A percentile compares a stretch with the other conserved stretches of the same genome.
Conservation (phyloP, 2,888 invertebrate genomes). For the Drosophila barbarae region DNA sequence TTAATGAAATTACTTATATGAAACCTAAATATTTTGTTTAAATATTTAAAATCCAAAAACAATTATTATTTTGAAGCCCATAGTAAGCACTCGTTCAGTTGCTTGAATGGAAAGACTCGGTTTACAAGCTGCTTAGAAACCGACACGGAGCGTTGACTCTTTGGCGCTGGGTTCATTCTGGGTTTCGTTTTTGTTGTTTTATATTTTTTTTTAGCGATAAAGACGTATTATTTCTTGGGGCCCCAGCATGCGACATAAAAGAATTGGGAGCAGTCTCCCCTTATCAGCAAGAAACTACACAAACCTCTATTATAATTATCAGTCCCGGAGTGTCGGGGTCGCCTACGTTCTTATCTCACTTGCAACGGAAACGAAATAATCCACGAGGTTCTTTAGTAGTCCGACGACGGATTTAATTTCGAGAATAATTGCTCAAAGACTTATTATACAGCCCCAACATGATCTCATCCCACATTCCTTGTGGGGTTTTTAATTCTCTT, state of each 20-base stretch:
- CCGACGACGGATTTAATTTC: conserved; percentile 1
- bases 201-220: conserved; percentile 34
- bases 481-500: conserved; percentile 10
- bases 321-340: conserved; percentile 45
- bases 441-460: conserved; percentile 24
- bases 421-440: conserved; percentile 15
- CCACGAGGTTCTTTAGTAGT: conserved; percentile 9
- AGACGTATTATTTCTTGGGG: conserved; percentile 12
- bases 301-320: conserved; percentile 50
- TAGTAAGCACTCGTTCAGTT: neutral
- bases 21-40: neutral
- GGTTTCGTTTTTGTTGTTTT: conserved; percentile 1
- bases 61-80: neutral
- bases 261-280: conserved; percentile 34
- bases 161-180: conserved; percentile 26
- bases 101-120: conserved; percentile 49
- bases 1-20: neutral
- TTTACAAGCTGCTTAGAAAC: conserved; percentile 65
- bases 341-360: conserved; percentile 55
- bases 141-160: conserved; percentile 45
- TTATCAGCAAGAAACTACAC: conserved; percentile 42
- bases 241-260: conserved; percentile 39
- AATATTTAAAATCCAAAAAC: neutral
- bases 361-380: conserved; percentile 59
- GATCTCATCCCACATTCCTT: conserved; percentile 33